Evolutionary conservation across 37 sponge, comb jelly and placozoan species (phyloP), one percentile per base, ranked within the genome.

Genomic region (Crambe crambe): DNA sequence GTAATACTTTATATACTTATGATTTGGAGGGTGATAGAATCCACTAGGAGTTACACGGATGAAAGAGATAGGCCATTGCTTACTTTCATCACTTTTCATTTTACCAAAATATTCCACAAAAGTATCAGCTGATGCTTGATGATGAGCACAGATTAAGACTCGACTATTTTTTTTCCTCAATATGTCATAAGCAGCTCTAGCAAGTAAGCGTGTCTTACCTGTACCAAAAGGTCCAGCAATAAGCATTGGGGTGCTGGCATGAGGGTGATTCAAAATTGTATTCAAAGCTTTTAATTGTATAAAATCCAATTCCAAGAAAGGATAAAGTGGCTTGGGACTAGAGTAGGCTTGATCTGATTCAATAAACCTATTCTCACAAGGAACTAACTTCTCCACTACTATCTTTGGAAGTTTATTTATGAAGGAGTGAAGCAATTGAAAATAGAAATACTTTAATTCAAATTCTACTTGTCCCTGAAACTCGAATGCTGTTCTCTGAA

Each of bases 161-260:
- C 57, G 37, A 34, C 26, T 70, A 18, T 30, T 73, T 30, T 35
- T 29, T 31, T 72, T 23, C 60, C 31, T 40, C 10, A 91, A 58
- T 1, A 91, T 43, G 18, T 86, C 65, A 57, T 84, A 80, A 37
- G 88, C 81, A 42, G 92, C 92, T 29, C 78, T 31, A 42, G 92
- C 92, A 43, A 91, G 72, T 3, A 91, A 3, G 1, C 84, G 69
- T 12, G 86, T 85, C 43, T 85, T 85, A 70, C 92, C 88, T 26
- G 92, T 91, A 23, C 92, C 92, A 91, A 91, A 91, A 37, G 92
- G 80, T 25, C 92, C 92, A 65, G 80, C 65, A 15, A 87, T 32
- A 3, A 91, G 47, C 20, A 83, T 23, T 30, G 87, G 73, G n/a
- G n/a, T n/a, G n/a, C n/a, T n/a, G n/a, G n/a, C n/a, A n/a, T n/a